These are phyloP conservation scores for Desmophyllum pertusum DNA, from an alignment of 92 coral and sea anemone species.

Conservation along the genomic window DNA sequence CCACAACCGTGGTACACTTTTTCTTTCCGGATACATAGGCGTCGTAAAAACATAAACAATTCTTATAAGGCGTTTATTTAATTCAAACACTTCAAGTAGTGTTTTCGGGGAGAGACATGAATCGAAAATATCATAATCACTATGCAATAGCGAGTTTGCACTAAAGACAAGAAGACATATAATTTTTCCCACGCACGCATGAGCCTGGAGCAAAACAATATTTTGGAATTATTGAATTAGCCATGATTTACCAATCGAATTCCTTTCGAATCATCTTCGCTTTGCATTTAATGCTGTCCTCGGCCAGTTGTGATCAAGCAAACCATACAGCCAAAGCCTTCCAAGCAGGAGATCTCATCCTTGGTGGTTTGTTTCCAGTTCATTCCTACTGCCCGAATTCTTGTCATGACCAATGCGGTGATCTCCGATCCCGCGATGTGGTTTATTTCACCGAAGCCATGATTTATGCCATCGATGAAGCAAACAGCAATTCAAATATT, in stretches of 20 bases:
- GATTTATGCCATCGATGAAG: conserved; percentile 47
- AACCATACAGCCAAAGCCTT: conserved; percentile 18
- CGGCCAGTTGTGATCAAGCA: background rate
- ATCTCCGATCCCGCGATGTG: conserved; percentile 31
- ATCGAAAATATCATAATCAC: background rate
- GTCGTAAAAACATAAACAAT: conserved; percentile 9
- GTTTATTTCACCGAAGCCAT: conserved; percentile 54
- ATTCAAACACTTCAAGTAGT: conserved; percentile 4
- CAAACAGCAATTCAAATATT: conserved; percentile 28
- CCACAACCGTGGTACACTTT: background rate
- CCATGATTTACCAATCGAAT: conserved; percentile 1
- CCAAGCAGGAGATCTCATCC: conserved; percentile 47
- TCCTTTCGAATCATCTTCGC: background rate
- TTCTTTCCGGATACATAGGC: conserved; percentile 19
- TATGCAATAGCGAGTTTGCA: background rate
- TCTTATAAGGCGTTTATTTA: conserved; percentile 2
- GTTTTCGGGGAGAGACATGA: background rate
- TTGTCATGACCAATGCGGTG: conserved; percentile 25
- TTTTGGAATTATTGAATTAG: background rate
- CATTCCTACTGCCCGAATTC: conserved; percentile 33
- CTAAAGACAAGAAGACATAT: background rate
- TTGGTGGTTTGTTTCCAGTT: conserved; percentile 53
- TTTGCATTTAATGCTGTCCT: conserved; percentile 10
- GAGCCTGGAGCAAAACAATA: background rate
- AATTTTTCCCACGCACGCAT: background rate